Evolutionary conservation across 2,113 vertebrate genomes (phyloP).

Genomic region (Calidris pugnax): DNA sequence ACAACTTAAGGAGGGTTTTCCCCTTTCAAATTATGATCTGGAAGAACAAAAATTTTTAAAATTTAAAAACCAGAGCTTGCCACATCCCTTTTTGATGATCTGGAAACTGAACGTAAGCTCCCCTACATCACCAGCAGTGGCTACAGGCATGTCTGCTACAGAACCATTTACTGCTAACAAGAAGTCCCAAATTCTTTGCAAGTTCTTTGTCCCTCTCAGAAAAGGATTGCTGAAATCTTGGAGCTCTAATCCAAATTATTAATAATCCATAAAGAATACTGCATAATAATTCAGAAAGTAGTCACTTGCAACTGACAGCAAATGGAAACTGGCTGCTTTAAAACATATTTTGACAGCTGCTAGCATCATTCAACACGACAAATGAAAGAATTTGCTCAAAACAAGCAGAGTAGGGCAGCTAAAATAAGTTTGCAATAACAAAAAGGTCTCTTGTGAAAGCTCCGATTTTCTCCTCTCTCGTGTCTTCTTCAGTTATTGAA

Average conservation of each 20-base stretch:
- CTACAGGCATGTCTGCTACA: not conserved
- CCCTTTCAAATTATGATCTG: not conserved
- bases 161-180: not conserved
- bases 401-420: slow-evolving; percentile 20
- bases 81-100: not conserved
- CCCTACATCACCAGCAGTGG: not conserved
- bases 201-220: not conserved
- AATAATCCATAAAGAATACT: not conserved
- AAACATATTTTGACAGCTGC: slow-evolving; percentile 58
- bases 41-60: not conserved
- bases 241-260: not conserved
- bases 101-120: not conserved
- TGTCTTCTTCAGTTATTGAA: slow-evolving; percentile 8
- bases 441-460: not conserved
- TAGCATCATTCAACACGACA: slow-evolving; percentile 25
- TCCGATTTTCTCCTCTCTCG: not conserved
- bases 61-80: not conserved
- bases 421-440: slow-evolving; percentile 47
- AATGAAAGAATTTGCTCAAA: slow-evolving; percentile 62
- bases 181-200: not conserved
- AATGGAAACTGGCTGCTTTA: slow-evolving; percentile 48
- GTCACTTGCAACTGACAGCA: slow-evolving; percentile 4
- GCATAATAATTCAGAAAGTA: not conserved
- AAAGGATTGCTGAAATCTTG: not conserved
- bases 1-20: not conserved